phyloP scores from a whole-genome alignment of 2,888 invertebrate species.

The Pocota personata region DNA sequence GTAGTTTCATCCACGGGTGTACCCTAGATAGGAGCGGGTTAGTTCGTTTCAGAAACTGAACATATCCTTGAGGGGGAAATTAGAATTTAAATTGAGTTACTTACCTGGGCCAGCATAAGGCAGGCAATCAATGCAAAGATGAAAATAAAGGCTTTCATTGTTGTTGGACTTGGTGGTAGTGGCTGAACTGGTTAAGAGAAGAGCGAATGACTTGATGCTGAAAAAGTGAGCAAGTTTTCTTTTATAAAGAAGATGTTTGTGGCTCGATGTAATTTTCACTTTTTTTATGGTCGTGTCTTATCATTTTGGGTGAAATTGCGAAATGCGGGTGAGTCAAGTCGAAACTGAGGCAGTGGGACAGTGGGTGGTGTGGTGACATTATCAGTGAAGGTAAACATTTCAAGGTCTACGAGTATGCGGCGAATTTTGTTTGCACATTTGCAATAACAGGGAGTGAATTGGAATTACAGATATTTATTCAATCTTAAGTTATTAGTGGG shows the following conservation, averaged over 20 bases:
- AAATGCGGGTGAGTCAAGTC: conserved; percentile 43
- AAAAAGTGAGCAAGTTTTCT: conserved; percentile 35
- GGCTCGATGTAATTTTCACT: neutral
- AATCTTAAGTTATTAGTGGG: neutral
- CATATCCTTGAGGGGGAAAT: conserved; percentile 64
- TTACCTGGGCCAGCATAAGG: conserved; percentile 64
- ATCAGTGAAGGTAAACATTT: conserved; percentile 30
- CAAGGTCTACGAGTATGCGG: conserved; percentile 26
- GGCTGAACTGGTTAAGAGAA: neutral
- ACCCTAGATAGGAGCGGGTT: conserved; percentile 28
- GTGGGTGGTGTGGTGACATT: conserved; percentile 20
- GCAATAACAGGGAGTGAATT: neutral
- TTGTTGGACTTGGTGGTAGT: neutral
- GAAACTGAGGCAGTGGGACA: conserved; percentile 29
- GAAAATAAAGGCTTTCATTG: conserved; percentile 64
- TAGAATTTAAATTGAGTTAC: conserved; percentile 69
- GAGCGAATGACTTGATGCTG: conserved; percentile 51
- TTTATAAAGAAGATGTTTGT: conserved; percentile 54
- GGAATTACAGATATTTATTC: neutral
- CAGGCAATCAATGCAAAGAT: conserved; percentile 58
- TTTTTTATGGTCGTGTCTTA: conserved; percentile 5
- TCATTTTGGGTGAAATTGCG: conserved; percentile 18
- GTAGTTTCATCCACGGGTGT: conserved; percentile 7
- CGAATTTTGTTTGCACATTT: conserved; percentile 15
- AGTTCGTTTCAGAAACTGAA: conserved; percentile 30